Base-by-base conservation (phyloP, 2,888 invertebrate species). In the Falcaria lacertinaria region DNA sequence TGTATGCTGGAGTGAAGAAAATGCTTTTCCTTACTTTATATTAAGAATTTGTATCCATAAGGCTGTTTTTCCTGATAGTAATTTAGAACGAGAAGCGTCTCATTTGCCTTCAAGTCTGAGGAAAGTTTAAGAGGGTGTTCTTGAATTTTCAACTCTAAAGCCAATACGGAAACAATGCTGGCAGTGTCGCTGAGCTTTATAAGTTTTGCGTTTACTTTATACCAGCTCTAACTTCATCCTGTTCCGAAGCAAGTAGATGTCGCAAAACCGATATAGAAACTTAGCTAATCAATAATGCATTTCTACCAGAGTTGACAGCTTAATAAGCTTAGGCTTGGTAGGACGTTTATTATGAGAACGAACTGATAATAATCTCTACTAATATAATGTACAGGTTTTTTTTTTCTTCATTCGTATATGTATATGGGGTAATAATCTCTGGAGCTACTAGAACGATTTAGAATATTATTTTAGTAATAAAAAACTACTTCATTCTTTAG, bases 111-210 rank as follows among this genome's bases (percentile, higher is more conserved):
- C 44, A 49, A 55, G 42, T 43, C 44, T 47, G 41, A 44, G 53
- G 62, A 59, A 69, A 67, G 67, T 65, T 61, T 54, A 57, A 59
- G 52, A 65, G 64, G 61, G 67, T 69, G 70, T 70, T 70, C 62
- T 60, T 64, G 75, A 70, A 73, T 74, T 77, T 73, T 68, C 68
- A 70, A 81, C 74, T 79, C 71, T 57, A 64, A 75, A 77, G 76
- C 74, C 78, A 80, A 80, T 77, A 74, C 70, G 69, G 71, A 73
- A 80, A 80, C 79, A 80, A 76, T 71, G 74, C 74, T 64, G 74
- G 64, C 67, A 68, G 64, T 69, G 73, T 73, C 74, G 68, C 58
- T 49, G 53, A 55, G 62, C 65, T 68, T 77, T 77, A 69, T 71
- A 73, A 80, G 80, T 62, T 80, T 80, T 61, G 62, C 56, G 61